A percentile compares a stretch with the other conserved stretches of the same genome.
Conservation (phyloP, 2,113 vertebrate genomes). For the Struthidea cinerea region DNA sequence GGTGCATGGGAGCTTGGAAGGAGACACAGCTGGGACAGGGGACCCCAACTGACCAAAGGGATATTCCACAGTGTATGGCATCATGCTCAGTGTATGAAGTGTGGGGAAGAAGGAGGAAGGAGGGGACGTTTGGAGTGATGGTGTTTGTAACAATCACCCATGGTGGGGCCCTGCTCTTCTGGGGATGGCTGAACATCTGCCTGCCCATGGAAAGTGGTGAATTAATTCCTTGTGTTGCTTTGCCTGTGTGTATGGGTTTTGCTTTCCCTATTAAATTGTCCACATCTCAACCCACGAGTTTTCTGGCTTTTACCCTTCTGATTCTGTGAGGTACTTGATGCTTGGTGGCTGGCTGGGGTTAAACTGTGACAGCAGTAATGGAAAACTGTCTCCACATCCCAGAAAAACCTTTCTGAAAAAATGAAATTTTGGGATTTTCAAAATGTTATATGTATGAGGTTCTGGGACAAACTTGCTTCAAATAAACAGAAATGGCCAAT, state of each 20-base stretch:
- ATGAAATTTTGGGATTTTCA: not conserved
- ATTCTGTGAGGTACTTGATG: not conserved
- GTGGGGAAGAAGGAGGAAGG: not conserved
- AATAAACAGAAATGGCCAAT: not conserved
- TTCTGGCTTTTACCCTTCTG: not conserved
- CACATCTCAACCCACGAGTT: not conserved
- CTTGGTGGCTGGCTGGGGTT: not conserved
- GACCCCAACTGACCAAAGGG: not conserved
- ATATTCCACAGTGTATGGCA: rapidly evolving
- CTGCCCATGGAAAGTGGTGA: not conserved
- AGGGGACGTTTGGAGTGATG: not conserved
- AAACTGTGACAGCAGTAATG: not conserved
- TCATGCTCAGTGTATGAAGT: not conserved
- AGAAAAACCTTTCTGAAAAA: not conserved
- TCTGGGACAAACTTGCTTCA: not conserved
- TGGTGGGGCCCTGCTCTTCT: not conserved
- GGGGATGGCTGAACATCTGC: not conserved
- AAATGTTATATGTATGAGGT: not conserved
- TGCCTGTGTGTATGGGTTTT: not conserved
- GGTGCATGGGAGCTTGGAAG: not conserved
- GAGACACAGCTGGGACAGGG: not conserved
- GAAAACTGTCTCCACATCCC: not conserved
- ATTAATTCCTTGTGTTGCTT: not conserved
- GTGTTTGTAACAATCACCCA: rapidly evolving
- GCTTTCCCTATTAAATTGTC: not conserved